phyloP scores from a whole-genome alignment of 2,888 invertebrate genomes.

The Lycia hirtaria region DNA sequence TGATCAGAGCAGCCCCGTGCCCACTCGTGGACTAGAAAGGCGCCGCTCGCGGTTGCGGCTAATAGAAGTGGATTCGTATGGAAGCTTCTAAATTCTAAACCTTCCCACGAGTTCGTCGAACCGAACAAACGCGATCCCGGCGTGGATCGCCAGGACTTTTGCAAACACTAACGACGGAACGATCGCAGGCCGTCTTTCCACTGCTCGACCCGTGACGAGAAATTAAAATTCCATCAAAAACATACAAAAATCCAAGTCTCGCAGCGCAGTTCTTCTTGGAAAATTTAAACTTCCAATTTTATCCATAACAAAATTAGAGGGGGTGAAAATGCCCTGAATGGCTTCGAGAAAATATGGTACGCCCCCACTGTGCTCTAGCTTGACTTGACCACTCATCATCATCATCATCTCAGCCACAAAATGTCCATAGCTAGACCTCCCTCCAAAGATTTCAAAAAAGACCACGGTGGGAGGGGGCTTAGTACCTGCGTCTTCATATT shows the following conservation, averaged over 20 bases:
- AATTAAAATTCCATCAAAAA: background rate
- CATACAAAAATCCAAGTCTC: background rate
- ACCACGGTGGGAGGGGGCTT: too few species aligned
- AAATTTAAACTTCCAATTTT: too few species aligned
- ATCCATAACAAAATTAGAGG: too few species aligned
- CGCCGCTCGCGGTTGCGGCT: background rate
- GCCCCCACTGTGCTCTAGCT: too few species aligned
- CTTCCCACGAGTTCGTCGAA: constrained; percentile 72
- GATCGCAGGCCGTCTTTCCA: constrained; percentile 57
- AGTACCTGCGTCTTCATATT: too few species aligned
- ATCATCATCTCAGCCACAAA: too few species aligned
- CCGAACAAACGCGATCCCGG: constrained; percentile 56
- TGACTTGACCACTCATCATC: too few species aligned
- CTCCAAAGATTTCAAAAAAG: too few species aligned
- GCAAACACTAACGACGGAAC: constrained; percentile 73
- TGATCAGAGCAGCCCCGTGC: background rate
- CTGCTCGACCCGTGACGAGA: constrained; percentile 39
- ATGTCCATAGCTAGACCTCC: too few species aligned
- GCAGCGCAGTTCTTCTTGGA: background rate
- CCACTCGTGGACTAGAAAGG: background rate
- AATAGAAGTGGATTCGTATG: constrained; percentile 2
- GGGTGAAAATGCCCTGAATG: too few species aligned
- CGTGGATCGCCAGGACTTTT: constrained; percentile 70
- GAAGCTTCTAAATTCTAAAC: constrained; percentile 10
- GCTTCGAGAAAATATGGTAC: too few species aligned